Evolutionary conservation across 2,797 vertebrate species (phyloP).

Genomic region (Sebastes trivittatus): DNA sequence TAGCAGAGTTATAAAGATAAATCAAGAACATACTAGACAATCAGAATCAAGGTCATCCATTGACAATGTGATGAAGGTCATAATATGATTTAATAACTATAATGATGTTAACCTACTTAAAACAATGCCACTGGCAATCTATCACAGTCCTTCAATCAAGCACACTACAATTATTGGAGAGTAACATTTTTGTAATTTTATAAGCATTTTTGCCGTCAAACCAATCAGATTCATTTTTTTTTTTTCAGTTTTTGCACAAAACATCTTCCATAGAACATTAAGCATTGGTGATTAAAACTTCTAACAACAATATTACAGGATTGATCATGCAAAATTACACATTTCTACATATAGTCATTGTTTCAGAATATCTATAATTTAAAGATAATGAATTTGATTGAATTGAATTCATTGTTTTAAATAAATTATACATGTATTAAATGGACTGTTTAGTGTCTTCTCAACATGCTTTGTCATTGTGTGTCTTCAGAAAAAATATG

Average conservation of each 20-base stretch:
- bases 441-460: not conserved
- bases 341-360: not conserved
- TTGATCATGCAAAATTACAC: not conserved
- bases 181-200: not conserved
- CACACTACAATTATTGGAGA: not conserved
- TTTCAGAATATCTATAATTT: not conserved
- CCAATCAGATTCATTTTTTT: not conserved
- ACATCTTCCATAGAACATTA: not conserved
- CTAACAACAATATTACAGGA: not conserved
- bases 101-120: not conserved
- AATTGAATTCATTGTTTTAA: not conserved
- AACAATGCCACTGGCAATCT: not conserved
- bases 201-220: not conserved
- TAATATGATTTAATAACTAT: not conserved
- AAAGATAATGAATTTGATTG: not conserved
- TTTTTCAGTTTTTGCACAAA: not conserved
- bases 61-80: conserved; percentile 10
- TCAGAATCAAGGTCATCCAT: conserved; percentile 4
- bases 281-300: not conserved
- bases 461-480: not conserved
- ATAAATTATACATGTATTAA: not conserved
- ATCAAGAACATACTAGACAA: conserved; percentile 23
- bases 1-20: conserved; percentile 25
- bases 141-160: not conserved
- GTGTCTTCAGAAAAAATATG: not conserved